Conservation (phyloP, 2,113 vertebrate species). For the Chloroceryle aenea region DNA sequence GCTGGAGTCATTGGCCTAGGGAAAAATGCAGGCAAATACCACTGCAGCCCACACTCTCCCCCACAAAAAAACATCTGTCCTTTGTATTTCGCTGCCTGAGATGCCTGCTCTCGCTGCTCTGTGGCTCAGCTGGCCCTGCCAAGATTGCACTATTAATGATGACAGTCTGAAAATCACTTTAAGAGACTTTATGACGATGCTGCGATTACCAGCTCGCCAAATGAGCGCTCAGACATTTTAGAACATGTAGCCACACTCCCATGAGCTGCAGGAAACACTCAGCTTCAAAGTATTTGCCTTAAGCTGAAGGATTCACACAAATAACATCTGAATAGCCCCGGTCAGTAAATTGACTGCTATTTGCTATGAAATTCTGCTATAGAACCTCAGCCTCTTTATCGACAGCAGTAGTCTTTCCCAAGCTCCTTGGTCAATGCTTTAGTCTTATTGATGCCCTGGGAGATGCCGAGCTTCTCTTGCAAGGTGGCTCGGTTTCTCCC, state of each 20-base stretch:
- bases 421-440: conserved; percentile 32
- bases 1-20: conserved; percentile 43
- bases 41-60: conserved; percentile 51
- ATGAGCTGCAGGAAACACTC: conserved; percentile 29
- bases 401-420: conserved; percentile 17
- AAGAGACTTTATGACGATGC: conserved; percentile 28
- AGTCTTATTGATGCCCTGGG: conserved; percentile 10
- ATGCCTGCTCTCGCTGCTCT: conserved; percentile 27
- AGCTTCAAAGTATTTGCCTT: conserved; percentile 65
- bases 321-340: neutral
- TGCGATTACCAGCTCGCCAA: conserved; percentile 51
- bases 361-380: conserved; percentile 16
- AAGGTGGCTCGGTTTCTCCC: conserved; percentile 24
- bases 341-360: conserved; percentile 31
- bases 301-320: conserved; percentile 47
- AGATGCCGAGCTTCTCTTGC: conserved; percentile 18
- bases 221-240: conserved; percentile 34
- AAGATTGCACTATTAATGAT: conserved; percentile 49
- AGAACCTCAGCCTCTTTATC: neutral
- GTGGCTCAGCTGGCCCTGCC: conserved; percentile 42
- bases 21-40: conserved; percentile 64
- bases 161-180: conserved; percentile 59
- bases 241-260: conserved; percentile 48
- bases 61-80: conserved; percentile 56
- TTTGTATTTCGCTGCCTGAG: conserved; percentile 37